A percentile compares a stretch with the other conserved stretches of the same genome.
These are phyloP conservation scores for Rhadinocentrus ornatus DNA, from an alignment of 2,797 vertebrate species.

Conservation along the genomic window DNA sequence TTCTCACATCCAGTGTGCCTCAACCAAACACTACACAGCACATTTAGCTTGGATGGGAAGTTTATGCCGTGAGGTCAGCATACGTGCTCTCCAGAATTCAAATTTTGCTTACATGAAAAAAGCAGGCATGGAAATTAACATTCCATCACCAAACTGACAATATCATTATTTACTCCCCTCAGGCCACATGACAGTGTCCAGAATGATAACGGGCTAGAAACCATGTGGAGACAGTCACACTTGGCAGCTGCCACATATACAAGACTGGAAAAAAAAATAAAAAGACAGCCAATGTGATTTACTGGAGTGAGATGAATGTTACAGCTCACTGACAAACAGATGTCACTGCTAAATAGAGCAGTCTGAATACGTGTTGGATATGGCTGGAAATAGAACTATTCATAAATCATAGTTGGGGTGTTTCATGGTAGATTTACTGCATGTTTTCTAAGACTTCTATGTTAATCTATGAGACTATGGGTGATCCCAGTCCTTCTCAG, in stretches of 20 bases:
- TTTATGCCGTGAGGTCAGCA: not conserved
- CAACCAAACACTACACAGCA: not conserved
- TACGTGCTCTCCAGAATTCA: constrained; percentile 6
- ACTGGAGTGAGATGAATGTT: constrained; percentile 36
- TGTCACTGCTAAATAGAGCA: constrained; percentile 32
- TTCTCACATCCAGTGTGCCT: not conserved
- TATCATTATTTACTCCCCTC: constrained; percentile 42
- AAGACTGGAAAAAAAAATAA: constrained; percentile 39
- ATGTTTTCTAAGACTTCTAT: not conserved
- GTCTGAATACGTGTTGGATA: constrained; percentile 2
- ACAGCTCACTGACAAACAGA: constrained; percentile 46
- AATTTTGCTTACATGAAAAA: constrained; percentile 23
- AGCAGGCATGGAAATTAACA: constrained; percentile 17
- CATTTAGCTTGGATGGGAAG: not conserved
- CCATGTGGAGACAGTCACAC: constrained; percentile 41
- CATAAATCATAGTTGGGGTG: not conserved
- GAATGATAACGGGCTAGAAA: constrained; percentile 62
- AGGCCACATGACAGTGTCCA: constrained; percentile 38
- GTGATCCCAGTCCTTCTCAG: constrained; percentile 64
- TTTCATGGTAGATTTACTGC: constrained; percentile 4
- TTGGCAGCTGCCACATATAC: constrained; percentile 54
- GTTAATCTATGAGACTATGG: not conserved
- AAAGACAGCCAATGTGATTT: constrained; percentile 35
- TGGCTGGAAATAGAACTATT: constrained; percentile 3
- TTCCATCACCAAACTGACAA: constrained; percentile 42